A percentile compares a stretch with the other conserved stretches of the same genome.
These are phyloP conservation scores for Albula glossodonta DNA, from an alignment of 2,113 vertebrate genomes.

Conservation along the genomic window DNA sequence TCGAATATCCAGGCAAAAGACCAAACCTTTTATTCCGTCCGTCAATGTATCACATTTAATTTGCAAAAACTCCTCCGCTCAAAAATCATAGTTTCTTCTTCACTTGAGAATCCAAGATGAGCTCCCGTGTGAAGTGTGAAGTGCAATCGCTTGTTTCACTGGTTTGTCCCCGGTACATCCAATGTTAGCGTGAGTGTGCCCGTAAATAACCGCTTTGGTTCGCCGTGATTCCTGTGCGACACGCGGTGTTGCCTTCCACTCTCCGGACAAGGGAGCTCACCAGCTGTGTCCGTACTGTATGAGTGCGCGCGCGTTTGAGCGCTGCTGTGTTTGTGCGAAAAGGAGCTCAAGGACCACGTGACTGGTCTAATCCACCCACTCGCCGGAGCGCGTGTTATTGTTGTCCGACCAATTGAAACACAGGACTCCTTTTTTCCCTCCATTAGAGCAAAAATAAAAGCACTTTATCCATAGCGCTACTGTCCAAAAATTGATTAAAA, in stretches of 20 bases:
- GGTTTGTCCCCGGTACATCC: slow-evolving; percentile 16
- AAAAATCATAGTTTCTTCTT: slow-evolving; percentile 22
- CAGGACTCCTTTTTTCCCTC: background rate
- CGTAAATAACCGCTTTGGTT: background rate
- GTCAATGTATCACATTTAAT: slow-evolving; percentile 1
- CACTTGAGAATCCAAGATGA: slow-evolving; percentile 5
- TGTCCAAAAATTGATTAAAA: background rate
- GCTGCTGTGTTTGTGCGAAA: slow-evolving; percentile 32
- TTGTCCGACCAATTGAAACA: slow-evolving; percentile 29
- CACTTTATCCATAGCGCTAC: slow-evolving; percentile 26
- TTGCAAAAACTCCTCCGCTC: background rate
- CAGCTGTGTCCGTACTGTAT: slow-evolving; percentile 33
- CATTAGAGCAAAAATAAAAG: slow-evolving; percentile 36
- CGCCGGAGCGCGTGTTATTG: slow-evolving; percentile 18
- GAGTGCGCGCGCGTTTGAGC: background rate
- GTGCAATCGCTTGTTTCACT: slow-evolving; percentile 12
- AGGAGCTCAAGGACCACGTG: slow-evolving; percentile 35
- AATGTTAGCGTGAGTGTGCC: background rate
- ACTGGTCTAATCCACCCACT: slow-evolving; percentile 42
- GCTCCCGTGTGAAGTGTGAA: background rate
- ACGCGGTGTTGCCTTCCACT: slow-evolving; percentile 10
- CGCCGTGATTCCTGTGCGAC: background rate
- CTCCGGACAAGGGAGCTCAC: slow-evolving; percentile 24
- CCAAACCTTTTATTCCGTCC: background rate
- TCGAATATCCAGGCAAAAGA: background rate